Conservation (phyloP, 1,140 invertebrate species). For the Sinonovacula constricta region DNA sequence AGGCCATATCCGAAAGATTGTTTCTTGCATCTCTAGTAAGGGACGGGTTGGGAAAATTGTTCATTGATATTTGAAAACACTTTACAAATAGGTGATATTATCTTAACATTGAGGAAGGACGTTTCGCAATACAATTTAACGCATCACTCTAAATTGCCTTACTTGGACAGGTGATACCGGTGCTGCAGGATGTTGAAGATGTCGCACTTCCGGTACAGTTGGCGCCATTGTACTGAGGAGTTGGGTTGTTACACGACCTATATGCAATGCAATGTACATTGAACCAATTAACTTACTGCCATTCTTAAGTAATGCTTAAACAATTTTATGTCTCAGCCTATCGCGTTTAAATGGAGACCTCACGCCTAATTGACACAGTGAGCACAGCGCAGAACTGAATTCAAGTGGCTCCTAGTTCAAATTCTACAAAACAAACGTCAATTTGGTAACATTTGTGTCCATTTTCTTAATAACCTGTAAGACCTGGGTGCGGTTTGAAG, state of each 20-base stretch:
- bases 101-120: too few species aligned
- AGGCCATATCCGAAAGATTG: too few species aligned
- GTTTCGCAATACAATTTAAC: too few species aligned
- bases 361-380: too few species aligned
- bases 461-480: neutral
- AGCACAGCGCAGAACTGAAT: too few species aligned
- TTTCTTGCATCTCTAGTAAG: too few species aligned
- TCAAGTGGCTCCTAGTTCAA: too few species aligned
- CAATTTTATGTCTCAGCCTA: neutral
- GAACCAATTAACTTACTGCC: neutral
- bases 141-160: neutral
- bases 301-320: neutral
- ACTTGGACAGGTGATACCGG: neutral
- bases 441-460: neutral
- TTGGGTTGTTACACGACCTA: slow-evolving; percentile 14
- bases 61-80: too few species aligned
- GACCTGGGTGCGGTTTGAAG: too few species aligned
- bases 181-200: neutral
- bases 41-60: too few species aligned
- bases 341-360: neutral
- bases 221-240: slow-evolving; percentile 10
- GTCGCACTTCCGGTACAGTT: neutral
- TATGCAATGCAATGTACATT: neutral
- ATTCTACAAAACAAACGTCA: neutral
- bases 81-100: too few species aligned